phyloP scores from a whole-genome alignment of 2,888 invertebrate species.

The Pseudoips prasinana region DNA sequence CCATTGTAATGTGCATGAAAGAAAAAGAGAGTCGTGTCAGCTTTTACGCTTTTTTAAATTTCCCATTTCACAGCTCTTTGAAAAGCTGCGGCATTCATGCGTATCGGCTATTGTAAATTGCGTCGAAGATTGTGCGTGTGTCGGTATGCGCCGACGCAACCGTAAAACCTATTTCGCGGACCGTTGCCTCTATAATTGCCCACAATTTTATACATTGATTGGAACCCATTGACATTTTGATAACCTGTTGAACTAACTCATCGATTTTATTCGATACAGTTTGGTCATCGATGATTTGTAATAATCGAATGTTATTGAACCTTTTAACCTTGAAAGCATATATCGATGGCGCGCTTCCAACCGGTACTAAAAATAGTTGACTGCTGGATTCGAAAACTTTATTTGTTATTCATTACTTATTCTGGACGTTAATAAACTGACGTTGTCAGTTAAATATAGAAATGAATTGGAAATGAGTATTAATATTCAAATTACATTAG shows the following conservation, averaged over 20 bases:
- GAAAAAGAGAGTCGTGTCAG: slow-evolving; percentile 11
- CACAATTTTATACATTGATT: slow-evolving; percentile 46
- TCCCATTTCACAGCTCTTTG: slow-evolving; percentile 46
- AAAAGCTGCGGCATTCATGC: slow-evolving; percentile 31
- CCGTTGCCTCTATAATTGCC: slow-evolving; percentile 64
- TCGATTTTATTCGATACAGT: slow-evolving; percentile 45
- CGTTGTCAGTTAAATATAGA: slow-evolving; percentile 9
- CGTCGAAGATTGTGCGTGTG: slow-evolving; percentile 29
- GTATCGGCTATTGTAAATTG: slow-evolving; percentile 31
- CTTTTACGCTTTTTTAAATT: slow-evolving; percentile 26
- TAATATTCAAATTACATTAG: slow-evolving; percentile 21
- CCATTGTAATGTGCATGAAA: not conserved
- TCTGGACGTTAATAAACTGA: too few species aligned
- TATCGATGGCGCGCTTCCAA: slow-evolving; percentile 27
- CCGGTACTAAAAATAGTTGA: slow-evolving; percentile 19
- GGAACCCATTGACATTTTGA: slow-evolving; percentile 28
- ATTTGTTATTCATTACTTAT: slow-evolving; percentile 13
- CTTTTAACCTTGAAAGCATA: slow-evolving; percentile 33
- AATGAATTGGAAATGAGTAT: slow-evolving; percentile 7
- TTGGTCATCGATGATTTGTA: slow-evolving; percentile 46
- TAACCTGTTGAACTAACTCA: slow-evolving; percentile 57
- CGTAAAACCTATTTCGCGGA: slow-evolving; percentile 60
- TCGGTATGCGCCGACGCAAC: slow-evolving; percentile 35
- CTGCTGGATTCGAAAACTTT: slow-evolving; percentile 22
- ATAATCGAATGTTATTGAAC: slow-evolving; percentile 38